Conservation (phyloP, 2,888 invertebrate species). For the Phymatocera aterrima region DNA sequence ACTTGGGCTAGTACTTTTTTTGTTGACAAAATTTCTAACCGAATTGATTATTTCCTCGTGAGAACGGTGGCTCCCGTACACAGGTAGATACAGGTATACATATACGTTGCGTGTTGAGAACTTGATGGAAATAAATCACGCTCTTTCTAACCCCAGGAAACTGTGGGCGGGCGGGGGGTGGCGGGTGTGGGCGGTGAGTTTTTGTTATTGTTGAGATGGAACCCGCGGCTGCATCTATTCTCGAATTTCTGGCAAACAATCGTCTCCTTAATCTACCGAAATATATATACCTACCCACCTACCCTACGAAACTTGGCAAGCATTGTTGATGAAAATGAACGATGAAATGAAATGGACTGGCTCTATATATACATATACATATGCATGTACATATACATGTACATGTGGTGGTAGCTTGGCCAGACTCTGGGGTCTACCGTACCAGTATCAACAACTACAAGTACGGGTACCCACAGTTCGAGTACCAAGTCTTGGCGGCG, state of each 20-base stretch:
- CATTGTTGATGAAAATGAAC: slow-evolving; percentile 66
- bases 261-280: slow-evolving; percentile 38
- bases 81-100: no score
- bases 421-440: not conserved
- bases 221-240: slow-evolving; percentile 42
- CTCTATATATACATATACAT: no score
- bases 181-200: no score
- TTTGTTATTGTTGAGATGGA: not conserved
- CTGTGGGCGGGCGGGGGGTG: not conserved
- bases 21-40: no score
- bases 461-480: slow-evolving; percentile 42
- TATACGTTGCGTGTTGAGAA: not conserved
- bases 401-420: slow-evolving; percentile 34
- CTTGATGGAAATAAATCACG: slow-evolving; percentile 10
- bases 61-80: no score
- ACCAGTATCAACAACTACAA: not conserved
- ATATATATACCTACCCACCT: no score
- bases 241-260: slow-evolving; percentile 31
- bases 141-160: not conserved
- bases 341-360: slow-evolving; percentile 62
- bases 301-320: slow-evolving; percentile 63
- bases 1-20: no score
- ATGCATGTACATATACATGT: no score
- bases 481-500: slow-evolving; percentile 57
- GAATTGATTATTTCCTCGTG: no score